Evolutionary conservation across 2,888 invertebrate species (phyloP).

Genomic region (Malthinus seriepunctatus): DNA sequence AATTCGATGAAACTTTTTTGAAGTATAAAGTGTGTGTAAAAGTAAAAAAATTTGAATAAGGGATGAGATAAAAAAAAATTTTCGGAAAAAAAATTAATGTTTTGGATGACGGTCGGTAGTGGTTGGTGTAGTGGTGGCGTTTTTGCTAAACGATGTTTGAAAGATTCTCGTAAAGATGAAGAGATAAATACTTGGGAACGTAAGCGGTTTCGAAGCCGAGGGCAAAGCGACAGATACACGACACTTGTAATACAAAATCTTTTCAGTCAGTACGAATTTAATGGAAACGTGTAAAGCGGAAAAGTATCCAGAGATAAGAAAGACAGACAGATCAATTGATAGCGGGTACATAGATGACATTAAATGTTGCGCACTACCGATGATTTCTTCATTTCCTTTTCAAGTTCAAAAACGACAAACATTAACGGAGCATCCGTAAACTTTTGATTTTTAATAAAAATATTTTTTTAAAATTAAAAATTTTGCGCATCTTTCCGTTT

Average conservation of each 20-base stretch:
- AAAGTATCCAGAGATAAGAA: conserved; percentile 53
- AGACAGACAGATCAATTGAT: conserved; percentile 55
- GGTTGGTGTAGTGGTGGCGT: conserved; percentile 42
- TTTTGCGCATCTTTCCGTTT: conserved; percentile 5
- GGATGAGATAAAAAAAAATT: no score
- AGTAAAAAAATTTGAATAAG: no score
- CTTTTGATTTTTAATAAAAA: conserved; percentile 17
- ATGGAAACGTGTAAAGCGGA: conserved; percentile 52
- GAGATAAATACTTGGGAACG: conserved; percentile 42
- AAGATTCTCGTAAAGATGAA: conserved; percentile 41
- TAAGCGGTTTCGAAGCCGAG: conserved; percentile 32
- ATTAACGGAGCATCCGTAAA: conserved; percentile 20
- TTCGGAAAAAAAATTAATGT: no score
- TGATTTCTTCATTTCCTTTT: conserved; percentile 51
- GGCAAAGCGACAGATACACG: conserved; percentile 42
- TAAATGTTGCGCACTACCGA: conserved; percentile 48
- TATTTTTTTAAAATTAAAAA: conserved; percentile 7
- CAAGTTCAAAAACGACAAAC: conserved; percentile 39
- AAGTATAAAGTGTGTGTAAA: no score
- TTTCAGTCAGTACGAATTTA: conserved; percentile 47
- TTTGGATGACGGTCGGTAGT: conserved; percentile 31
- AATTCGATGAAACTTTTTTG: no score
- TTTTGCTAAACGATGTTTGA: conserved; percentile 38
- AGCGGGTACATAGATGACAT: conserved; percentile 50
- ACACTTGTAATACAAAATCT: conserved; percentile 37